Evolutionary conservation across 2,113 vertebrate genomes (phyloP).

Genomic region (Capra hircus): DNA sequence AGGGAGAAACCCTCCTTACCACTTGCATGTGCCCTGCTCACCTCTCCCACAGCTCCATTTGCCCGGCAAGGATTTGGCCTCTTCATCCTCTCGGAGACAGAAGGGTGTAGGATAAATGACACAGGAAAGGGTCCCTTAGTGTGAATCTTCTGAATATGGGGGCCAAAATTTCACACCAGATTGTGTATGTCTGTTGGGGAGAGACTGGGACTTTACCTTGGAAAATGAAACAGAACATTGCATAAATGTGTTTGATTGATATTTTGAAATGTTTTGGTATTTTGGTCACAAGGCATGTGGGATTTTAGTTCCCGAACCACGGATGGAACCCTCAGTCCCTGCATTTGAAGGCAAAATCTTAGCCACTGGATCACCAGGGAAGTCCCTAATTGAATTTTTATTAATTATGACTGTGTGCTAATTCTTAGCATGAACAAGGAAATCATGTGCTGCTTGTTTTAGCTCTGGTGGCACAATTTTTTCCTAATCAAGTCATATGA

Average conservation of each 20-base stretch:
- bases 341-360: background rate
- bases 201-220: background rate
- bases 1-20: background rate
- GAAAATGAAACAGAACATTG: background rate
- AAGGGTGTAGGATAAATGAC: background rate
- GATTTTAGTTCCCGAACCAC: background rate
- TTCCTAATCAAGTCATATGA: background rate
- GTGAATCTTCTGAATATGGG: background rate
- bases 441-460: background rate
- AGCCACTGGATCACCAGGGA: background rate
- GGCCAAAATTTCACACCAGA: background rate
- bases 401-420: background rate
- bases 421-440: background rate
- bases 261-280: background rate
- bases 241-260: background rate
- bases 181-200: background rate
- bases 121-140: background rate
- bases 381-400: background rate
- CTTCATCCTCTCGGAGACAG: background rate
- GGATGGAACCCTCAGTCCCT: background rate
- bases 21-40: background rate
- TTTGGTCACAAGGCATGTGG: background rate
- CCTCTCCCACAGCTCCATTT: background rate
- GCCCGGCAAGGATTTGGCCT: background rate
- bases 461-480: background rate